Conservation (phyloP, 2,113 vertebrate genomes). For the Menura novaehollandiae region DNA sequence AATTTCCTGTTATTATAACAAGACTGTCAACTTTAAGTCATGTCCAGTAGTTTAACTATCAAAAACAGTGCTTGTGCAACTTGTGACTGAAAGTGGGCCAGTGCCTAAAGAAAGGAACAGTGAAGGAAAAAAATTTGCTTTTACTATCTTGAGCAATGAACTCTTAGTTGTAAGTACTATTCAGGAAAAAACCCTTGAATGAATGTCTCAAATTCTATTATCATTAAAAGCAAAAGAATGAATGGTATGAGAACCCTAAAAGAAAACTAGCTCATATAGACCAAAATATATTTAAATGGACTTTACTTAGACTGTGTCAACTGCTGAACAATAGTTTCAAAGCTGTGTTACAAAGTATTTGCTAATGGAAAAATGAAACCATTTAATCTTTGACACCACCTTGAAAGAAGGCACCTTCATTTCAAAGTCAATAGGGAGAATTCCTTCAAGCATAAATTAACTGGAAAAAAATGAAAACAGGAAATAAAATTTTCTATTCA, state of each 20-base stretch:
- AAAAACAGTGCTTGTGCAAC: background rate
- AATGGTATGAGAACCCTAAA: background rate
- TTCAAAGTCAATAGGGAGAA: constrained; percentile 10
- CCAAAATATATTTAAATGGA: background rate
- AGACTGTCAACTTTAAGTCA: background rate
- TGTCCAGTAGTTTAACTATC: background rate
- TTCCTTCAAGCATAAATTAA: background rate
- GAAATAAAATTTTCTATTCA: background rate
- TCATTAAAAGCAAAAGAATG: background rate
- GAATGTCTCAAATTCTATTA: background rate
- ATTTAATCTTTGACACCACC: background rate
- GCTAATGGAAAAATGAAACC: background rate
- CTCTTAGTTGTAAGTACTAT: background rate
- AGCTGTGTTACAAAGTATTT: background rate
- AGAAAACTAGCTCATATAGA: background rate
- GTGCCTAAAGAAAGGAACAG: background rate
- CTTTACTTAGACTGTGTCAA: background rate
- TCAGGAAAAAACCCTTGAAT: background rate
- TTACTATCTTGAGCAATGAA: background rate
- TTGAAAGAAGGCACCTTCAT: background rate
- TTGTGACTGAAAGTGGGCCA: background rate
- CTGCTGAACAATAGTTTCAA: background rate
- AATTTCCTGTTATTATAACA: background rate
- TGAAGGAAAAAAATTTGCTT: background rate
- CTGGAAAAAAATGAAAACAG: background rate